These are phyloP conservation scores for Podotricha telesiphe DNA, from an alignment of 2,888 invertebrate species.

Conservation along the genomic window DNA sequence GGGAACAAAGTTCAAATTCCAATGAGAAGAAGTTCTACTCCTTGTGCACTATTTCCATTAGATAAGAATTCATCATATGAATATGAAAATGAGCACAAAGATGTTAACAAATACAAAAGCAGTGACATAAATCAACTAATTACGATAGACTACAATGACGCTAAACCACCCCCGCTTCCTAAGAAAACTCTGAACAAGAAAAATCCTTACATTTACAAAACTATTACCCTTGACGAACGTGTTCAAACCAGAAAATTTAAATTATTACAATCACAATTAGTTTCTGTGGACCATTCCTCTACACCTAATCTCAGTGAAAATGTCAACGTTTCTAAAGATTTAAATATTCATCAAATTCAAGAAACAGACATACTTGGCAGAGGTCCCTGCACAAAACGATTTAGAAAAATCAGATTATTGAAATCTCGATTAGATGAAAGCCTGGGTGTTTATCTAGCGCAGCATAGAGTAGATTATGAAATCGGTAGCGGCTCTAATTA, in stretches of 20 bases:
- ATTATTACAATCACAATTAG: constrained; percentile 75
- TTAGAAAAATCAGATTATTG: constrained; percentile 86
- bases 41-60: constrained; percentile 74
- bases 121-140: constrained; percentile 46
- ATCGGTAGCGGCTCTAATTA: constrained; percentile 78
- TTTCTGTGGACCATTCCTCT: constrained; percentile 64
- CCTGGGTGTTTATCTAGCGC: constrained; percentile 88
- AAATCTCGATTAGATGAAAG: constrained; percentile 87
- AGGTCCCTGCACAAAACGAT: constrained; percentile 85
- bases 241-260: constrained; percentile 80
- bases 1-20: constrained; percentile 72
- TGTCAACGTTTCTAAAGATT: constrained; percentile 62
- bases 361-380: constrained; percentile 78
- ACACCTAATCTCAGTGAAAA: constrained; percentile 62
- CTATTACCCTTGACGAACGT: constrained; percentile 77
- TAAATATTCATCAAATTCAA: constrained; percentile 56
- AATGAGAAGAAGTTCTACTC: constrained; percentile 75
- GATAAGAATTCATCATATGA: constrained; percentile 67
- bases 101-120: constrained; percentile 51
- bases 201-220: constrained; percentile 73
- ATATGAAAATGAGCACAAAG: constrained; percentile 63
- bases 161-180: constrained; percentile 76
- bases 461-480: constrained; percentile 84
- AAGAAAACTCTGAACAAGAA: constrained; percentile 76
- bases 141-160: constrained; percentile 63